Percentiles rank a stretch among this genome's conserved stretches.
Conservation (phyloP, 1,140 invertebrate genomes). For the Ooceraea biroi region DNA sequence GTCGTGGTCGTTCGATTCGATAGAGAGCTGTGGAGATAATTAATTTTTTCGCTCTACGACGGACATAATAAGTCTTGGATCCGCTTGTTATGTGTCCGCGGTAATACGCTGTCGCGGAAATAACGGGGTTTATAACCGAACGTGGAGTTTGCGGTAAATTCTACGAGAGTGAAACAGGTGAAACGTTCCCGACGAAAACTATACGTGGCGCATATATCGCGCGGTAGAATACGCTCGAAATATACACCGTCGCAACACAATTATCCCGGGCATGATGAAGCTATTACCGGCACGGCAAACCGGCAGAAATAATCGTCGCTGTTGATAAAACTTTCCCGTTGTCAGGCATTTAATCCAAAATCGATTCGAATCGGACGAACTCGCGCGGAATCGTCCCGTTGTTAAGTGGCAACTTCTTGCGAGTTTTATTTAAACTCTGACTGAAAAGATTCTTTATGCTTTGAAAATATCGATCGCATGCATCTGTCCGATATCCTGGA, state of each 20-base stretch:
- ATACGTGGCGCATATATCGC: conserved; percentile 57
- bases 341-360: conserved; percentile 54
- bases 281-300: conserved; percentile 75
- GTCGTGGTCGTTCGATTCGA: neutral
- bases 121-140: conserved; percentile 58
- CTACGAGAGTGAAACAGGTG: conserved; percentile 44
- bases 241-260: conserved; percentile 71
- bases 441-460: conserved; percentile 17
- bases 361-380: conserved; percentile 24
- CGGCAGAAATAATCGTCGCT: conserved; percentile 69
- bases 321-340: conserved; percentile 63
- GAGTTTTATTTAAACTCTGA: neutral
- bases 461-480: neutral
- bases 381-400: neutral
- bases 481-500: neutral
- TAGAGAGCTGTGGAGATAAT: conserved; percentile 25
- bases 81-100: conserved; percentile 44
- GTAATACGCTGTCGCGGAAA: conserved; percentile 57
- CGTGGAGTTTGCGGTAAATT: conserved; percentile 37
- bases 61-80: conserved; percentile 47
- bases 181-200: conserved; percentile 48
- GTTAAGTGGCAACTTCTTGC: conserved; percentile 11
- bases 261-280: conserved; percentile 76
- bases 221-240: conserved; percentile 68
- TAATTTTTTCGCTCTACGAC: conserved; percentile 24